Conservation (phyloP, 2,113 vertebrate species). For the Nestor notabilis region DNA sequence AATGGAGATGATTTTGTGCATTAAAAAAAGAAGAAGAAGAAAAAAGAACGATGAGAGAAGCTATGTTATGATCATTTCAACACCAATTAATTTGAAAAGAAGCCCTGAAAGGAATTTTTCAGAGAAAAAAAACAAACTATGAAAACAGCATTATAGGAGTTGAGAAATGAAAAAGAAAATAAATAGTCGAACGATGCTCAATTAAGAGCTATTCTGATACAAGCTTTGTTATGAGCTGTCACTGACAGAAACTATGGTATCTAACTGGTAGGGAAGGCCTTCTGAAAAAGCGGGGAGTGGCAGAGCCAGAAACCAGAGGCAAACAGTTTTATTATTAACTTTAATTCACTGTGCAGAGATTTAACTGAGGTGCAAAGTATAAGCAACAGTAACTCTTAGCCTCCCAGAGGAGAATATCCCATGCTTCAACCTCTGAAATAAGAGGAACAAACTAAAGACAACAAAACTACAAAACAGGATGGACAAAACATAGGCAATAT, state of each 20-base stretch:
- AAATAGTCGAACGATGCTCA: background rate
- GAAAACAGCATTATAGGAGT: background rate
- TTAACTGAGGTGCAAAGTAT: background rate
- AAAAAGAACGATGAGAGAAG: background rate
- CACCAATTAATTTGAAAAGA: constrained; percentile 4
- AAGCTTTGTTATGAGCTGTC: background rate
- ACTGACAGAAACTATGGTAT: background rate
- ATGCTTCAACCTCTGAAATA: background rate
- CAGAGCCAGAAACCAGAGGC: background rate
- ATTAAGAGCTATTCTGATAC: background rate
- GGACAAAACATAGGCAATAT: accelerated
- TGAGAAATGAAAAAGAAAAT: background rate
- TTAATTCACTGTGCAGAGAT: background rate
- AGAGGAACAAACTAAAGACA: background rate
- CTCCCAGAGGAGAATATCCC: background rate
- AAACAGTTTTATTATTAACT: background rate
- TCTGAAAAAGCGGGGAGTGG: background rate
- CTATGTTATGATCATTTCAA: constrained; percentile 2
- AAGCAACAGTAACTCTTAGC: background rate
- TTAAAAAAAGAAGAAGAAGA: background rate
- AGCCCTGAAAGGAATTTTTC: background rate
- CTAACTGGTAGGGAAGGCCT: background rate
- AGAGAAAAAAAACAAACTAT: background rate
- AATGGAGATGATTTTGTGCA: background rate
- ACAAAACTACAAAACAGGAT: background rate